Evolutionary conservation across 1,140 invertebrate species (phyloP), one percentile per base, ranked within the genome.

Genomic region (Leptestheria dahalacensis): DNA sequence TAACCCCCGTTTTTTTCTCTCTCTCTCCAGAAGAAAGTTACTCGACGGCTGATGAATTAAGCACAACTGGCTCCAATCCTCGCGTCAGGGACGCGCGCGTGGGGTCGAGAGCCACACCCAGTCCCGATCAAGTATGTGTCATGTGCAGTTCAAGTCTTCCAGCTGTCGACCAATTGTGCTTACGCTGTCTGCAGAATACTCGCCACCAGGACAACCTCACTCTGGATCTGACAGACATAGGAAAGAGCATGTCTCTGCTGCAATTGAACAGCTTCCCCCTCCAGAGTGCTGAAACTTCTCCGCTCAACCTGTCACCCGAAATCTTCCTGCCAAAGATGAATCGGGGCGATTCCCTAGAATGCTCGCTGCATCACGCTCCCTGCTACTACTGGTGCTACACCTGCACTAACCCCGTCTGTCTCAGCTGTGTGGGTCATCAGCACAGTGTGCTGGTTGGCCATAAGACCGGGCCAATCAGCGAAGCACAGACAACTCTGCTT

Each of bases 331-430:
- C 53, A 2, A 9, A 6, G 33, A 25, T 29, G 33, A 18, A 26
- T 55, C 23, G 26, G 11, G 53, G 53, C 12, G 53, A 55, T 3
- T 15, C 53, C 33, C 29, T 28, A 23, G 58, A 60, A 60, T 60
- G 58, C 20, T 49, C 50, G 4, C 15, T 60, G 9, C 58, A 60
- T 33, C 58, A 51, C 49, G 50, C 58, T 80, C 83, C 84, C 21
- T 69, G 80, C 60, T 78, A 81, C 26, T 70, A 82, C 18, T 86
- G 83, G 83, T 86, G 84, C 68, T 77, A 77, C 57, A 79, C 75
- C n/a, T 87, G 84, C 67, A 76, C 76, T 51, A 71, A 71, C 21
- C 71, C 77, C 23, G 71, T 85, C 15, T 86, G 84, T 65, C 74
- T 79, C 60, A 80, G 78, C 6, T 86, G 84, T 67, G 79, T 80